Evolutionary conservation across 2,113 vertebrate species (phyloP).

Genomic region (Pungitius pungitius): DNA sequence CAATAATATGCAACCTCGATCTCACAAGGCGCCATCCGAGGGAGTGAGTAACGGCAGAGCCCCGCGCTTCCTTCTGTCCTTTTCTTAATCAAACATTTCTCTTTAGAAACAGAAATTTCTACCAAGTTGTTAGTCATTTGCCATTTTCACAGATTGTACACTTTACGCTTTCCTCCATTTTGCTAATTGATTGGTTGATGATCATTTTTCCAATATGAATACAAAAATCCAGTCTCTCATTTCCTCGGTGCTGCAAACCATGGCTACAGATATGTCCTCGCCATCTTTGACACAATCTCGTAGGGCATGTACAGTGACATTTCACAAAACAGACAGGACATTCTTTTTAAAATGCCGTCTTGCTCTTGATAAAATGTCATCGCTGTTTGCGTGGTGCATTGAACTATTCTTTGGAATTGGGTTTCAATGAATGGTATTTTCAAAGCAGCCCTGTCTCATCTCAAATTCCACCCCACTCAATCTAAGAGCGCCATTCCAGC

Average conservation of each 20-base stretch:
- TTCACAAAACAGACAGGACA: background rate
- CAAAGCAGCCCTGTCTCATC: background rate
- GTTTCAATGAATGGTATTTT: background rate
- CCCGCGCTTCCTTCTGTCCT: background rate
- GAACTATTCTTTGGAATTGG: background rate
- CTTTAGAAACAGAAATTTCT: background rate
- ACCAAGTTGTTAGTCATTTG: background rate
- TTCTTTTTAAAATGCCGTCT: background rate
- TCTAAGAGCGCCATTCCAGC: constrained; percentile 57
- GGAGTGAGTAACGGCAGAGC: background rate
- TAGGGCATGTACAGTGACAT: background rate
- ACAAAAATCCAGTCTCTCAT: background rate
- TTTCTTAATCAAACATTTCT: background rate
- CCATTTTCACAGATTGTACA: too few species aligned
- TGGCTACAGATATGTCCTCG: background rate
- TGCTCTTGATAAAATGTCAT: background rate
- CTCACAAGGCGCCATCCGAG: background rate
- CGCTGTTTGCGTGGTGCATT: background rate
- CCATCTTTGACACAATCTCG: background rate
- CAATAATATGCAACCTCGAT: background rate
- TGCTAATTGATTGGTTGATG: background rate
- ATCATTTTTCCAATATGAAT: background rate
- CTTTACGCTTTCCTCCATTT: background rate
- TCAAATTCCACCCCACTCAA: constrained; percentile 12
- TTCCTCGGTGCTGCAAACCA: background rate